Base-by-base conservation (phyloP, 2,797 vertebrate species). In the Rousettus madagascariensis region DNA sequence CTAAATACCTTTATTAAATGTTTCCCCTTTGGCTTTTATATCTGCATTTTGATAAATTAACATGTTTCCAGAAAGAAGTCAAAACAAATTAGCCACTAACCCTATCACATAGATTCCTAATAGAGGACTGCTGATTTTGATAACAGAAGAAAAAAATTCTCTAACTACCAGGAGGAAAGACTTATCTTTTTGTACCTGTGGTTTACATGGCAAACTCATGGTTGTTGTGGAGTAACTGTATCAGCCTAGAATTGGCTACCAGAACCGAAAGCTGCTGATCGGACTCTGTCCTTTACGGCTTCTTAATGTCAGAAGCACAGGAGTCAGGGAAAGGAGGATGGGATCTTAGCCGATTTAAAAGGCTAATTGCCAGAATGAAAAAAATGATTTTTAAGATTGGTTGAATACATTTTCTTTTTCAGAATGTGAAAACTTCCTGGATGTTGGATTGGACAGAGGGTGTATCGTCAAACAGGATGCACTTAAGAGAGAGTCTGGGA, bases 371-470 rank as follows among this genome's bases (percentile, higher is more conserved):
- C 77, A 9, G 17, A 49, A 36, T 94, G 71, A 24, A 94, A 51
- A 95, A 46, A 46, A 77, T 63, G 43, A n/a, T 5, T 49, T 74
- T 80, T n/a, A 77, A 28, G 6, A 43, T 61, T 57, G 61, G 17
- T 82, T 80, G 51, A 86, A 92, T 96, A 96, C 94, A 97, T 96
- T 98, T 97, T 98, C 88, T 97, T 96, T 98, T 91, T 10, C 97
- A 99, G 99, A 98, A 88, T 98, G 98, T 84, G 97, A 98, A 3
- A 98, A 94, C 92, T 99, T 99, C 82, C 91, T 99, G 93, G 98
- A 98, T 91, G 97, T 97, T n/a, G 98, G 98, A 63, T 96, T 98
- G 92, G 98, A 79, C 43, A 85, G 97, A 4, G 97, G 98, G 96
- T 98, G 98, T 66, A 89, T 98, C 78, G 97, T 98, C 0, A 98